These are phyloP conservation scores for Colistium nudipinnis DNA, from an alignment of 2,113 vertebrate species.

Conservation along the genomic window DNA sequence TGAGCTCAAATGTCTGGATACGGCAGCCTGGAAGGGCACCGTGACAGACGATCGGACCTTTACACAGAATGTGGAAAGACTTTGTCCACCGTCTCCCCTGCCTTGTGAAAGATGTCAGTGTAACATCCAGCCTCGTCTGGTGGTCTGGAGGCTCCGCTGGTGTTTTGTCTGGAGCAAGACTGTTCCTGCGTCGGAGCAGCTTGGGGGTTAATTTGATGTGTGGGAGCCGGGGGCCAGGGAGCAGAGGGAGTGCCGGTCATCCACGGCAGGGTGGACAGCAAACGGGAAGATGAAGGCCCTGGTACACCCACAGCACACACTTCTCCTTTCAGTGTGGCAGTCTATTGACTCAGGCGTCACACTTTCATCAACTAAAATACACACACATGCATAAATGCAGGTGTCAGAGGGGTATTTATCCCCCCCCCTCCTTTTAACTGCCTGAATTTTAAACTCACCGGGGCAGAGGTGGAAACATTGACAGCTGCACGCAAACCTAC, in stretches of 20 bases:
- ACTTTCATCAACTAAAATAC: conserved; percentile 7
- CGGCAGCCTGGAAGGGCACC: not conserved
- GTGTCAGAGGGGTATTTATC: conserved; percentile 27
- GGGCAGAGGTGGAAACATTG: not conserved
- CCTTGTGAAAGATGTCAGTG: conserved; percentile 52
- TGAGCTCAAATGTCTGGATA: conserved; percentile 28
- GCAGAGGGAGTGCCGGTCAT: conserved; percentile 35
- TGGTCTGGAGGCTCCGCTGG: conserved; percentile 54
- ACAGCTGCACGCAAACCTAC: conserved; percentile 1
- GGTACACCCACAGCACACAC: conserved; percentile 7
- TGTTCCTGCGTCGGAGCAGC: conserved; percentile 59
- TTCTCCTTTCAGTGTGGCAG: not conserved
- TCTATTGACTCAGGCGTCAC: not conserved
- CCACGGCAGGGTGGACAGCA: conserved; percentile 8
- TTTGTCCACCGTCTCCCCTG: conserved; percentile 15
- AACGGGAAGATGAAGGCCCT: conserved; percentile 35
- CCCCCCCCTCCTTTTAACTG: not conserved
- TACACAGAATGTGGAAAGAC: conserved; percentile 46
- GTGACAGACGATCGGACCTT: conserved; percentile 24
- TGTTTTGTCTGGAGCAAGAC: conserved; percentile 70
- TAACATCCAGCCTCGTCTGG: conserved; percentile 44
- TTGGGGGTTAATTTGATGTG: conserved; percentile 45
- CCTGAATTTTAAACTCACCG: conserved; percentile 8
- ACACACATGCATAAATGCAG: not conserved
- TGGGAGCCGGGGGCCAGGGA: conserved; percentile 38